Evolutionary conservation across 1,140 invertebrate species (phyloP), one percentile per base, ranked within the genome.

Genomic region (Ceratina calcarata): DNA sequence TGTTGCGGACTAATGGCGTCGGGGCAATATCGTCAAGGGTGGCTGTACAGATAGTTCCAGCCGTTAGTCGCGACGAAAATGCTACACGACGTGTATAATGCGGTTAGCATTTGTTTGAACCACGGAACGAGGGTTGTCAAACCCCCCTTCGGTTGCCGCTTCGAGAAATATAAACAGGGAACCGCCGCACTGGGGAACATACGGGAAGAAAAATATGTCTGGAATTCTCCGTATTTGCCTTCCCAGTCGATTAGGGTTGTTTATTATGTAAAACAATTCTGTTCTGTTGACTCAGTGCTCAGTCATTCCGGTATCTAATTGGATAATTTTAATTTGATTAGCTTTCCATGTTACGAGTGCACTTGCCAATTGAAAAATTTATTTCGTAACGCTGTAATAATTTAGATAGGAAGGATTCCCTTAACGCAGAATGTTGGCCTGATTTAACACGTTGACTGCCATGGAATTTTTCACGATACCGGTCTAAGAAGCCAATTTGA

Each of bases 101-200:
- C 70, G 82, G 83, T 85, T 85, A 85, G 83, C 83, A 78, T 85
- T 85, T 85, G 85, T 85, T 85, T 68, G 79, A 84, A 69, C 73
- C 60, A 45, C 13, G 57, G 68, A 27, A 51, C 82, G 65, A 61
- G 83, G 84, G 84, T 58, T 55, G 72, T 37, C 61, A 37, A 51
- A 78, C 78, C 68, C 57, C 76, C 58, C 55, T 16, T 75, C 68
- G 58, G 37, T 6, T 24, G 80, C 37, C 32, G 57, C 45, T 37
- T 16, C 22, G 61, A 60, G 69, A 68, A 85, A 72, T 71, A 65
- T 76, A 85, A 85, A 85, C 71, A 84, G 61, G 80, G 20, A 61
- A 83, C 69, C 20, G 58, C 20, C 7, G n/a, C n/a, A 13, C 15
- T 18, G 61, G 67, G 49, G 16, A 15, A 22, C 22, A 13, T 80